Base-by-base conservation (phyloP, 2,888 invertebrate species). In the Bellardia bayeri region DNA sequence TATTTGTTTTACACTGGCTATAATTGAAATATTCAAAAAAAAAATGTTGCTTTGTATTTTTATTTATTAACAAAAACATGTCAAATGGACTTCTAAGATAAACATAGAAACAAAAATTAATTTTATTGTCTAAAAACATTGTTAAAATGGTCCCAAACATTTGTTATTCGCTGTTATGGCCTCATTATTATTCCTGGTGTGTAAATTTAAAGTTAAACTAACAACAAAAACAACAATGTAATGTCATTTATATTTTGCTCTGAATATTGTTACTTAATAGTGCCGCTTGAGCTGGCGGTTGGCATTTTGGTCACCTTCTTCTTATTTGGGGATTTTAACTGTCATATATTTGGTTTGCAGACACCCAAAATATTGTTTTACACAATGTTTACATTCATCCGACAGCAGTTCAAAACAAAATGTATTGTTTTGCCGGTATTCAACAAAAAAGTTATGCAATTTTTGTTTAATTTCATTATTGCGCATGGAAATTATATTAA, bases 181-280 rank as follows among this genome's bases (percentile, higher is more conserved):
- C 64, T 72, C 66, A 66, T 87, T 84, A 71, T 23, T 71, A 83
- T 87, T 87, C 83, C 51, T 37, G 45, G 6, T 30, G 64, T 66
- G 42, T 58, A 58, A 45, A 16, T 23, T 82, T 69, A 14, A 51
- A 51, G 54, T 63, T 9, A 68, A 66, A 64, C 49, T 7, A 7
- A 69, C 8, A 56, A 74, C 40, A 42, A 63, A 3, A 68, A 23
- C 33, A 33, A 33, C 33, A 33, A 5, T 5, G 5, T 16, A 51
- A 13, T 49, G 14, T 54, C 66, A 78, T 80, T 68, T 61, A 72
- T 63, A 81, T 81, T 82, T 87, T 74, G 72, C 81, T 81, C 84
- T 81, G 58, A 78, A 74, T 68, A 49, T 42, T 80, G 80, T 87
- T 87, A 82, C 87, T 78, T 56, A 87, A 87, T 85, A 78, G 58